Conservation (phyloP, 2,113 vertebrate species). For the Odocoileus virginianus region DNA sequence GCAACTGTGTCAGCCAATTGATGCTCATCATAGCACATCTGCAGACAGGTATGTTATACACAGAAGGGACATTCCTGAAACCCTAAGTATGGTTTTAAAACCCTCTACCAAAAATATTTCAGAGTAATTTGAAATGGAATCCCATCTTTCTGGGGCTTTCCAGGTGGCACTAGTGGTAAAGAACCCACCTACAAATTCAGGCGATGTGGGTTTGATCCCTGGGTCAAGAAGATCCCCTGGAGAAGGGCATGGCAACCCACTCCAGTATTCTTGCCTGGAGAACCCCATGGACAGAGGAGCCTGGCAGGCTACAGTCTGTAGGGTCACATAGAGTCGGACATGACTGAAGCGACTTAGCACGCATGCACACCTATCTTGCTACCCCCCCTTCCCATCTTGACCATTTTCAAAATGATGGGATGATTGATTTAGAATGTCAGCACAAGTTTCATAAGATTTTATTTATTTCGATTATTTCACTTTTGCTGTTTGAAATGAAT, state of each 20-base stretch:
- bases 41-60: neutral
- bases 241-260: neutral
- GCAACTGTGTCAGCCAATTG: neutral
- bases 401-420: neutral
- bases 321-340: neutral
- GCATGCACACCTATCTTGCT: neutral
- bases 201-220: accelerated
- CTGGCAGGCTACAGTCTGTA: neutral
- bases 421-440: neutral
- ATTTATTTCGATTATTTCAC: neutral
- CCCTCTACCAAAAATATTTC: neutral
- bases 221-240: neutral
- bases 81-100: neutral
- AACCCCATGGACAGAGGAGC: neutral
- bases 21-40: neutral
- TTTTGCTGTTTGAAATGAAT: neutral
- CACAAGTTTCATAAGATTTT: neutral
- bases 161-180: neutral
- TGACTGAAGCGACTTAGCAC: neutral
- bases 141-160: neutral
- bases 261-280: neutral
- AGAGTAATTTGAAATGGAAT: neutral
- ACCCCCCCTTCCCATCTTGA: neutral
- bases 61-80: neutral
- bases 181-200: neutral